Evolutionary conservation across 2,113 vertebrate genomes (phyloP).

Genomic region (Pygoscelis antarcticus): DNA sequence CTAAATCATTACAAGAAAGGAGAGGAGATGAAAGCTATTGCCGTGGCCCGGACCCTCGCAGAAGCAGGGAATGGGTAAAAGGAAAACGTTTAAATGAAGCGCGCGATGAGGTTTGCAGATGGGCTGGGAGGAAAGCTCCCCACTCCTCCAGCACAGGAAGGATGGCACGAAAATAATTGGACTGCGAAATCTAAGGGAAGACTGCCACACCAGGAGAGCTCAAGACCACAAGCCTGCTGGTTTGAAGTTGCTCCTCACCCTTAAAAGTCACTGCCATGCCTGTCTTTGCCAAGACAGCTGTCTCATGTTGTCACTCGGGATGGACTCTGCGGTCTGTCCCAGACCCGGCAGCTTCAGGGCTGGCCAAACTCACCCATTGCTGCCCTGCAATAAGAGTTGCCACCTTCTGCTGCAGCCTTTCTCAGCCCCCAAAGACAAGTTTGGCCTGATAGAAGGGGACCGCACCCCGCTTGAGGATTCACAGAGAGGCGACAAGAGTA

Average conservation of each 20-base stretch:
- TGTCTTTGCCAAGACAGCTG: not conserved
- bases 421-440: not conserved
- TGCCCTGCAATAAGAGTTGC: fast-evolving
- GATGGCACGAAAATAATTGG: not conserved
- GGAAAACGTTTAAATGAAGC: not conserved
- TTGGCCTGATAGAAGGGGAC: not conserved
- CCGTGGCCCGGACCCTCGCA: not conserved
- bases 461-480: not conserved
- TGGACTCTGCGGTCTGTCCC: not conserved
- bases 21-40: conserved; percentile 11
- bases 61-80: not conserved
- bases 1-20: conserved; percentile 9
- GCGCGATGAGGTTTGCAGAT: not conserved
- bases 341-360: not conserved
- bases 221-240: not conserved
- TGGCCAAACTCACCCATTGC: not conserved
- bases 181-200: not conserved
- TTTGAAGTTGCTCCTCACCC: not conserved
- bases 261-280: not conserved
- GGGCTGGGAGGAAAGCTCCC: not conserved
- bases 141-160: not conserved
- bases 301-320: fast-evolving
- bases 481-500: fast-evolving
- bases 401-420: not conserved
- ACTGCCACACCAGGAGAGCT: not conserved